These are phyloP conservation scores for Gallinago paraguaiae DNA, from an alignment of 2,113 vertebrate genomes.

Conservation along the genomic window DNA sequence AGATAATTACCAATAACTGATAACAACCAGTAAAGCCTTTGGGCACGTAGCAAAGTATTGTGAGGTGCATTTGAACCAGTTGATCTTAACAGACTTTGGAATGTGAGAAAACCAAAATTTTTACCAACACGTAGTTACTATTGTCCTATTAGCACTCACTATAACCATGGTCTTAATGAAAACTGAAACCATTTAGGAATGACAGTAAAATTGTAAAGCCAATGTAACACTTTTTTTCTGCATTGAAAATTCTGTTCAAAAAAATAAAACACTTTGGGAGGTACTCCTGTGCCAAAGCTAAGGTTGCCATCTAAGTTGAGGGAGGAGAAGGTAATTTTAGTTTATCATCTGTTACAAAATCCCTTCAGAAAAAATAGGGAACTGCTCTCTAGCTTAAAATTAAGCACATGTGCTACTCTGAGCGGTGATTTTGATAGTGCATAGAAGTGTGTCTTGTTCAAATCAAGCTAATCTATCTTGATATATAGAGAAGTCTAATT, in stretches of 20 bases:
- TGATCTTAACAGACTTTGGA: not conserved
- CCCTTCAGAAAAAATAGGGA: not conserved
- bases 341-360: not conserved
- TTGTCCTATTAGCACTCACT: not conserved
- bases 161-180: not conserved
- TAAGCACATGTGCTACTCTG: not conserved
- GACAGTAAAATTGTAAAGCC: not conserved
- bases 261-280: not conserved
- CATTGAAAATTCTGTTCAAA: not conserved
- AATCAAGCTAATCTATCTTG: not conserved
- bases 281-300: not conserved
- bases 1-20: not conserved
- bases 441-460: not conserved
- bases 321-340: not conserved
- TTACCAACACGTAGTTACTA: not conserved
- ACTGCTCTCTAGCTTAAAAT: not conserved
- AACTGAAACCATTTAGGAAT: not conserved
- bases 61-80: not conserved
- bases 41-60: not conserved
- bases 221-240: not conserved
- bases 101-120: not conserved
- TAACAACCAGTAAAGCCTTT: not conserved
- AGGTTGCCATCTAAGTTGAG: not conserved
- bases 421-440: not conserved
- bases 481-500: not conserved